phyloP scores from a whole-genome alignment of 2,797 vertebrate species.

The Philypnodon macrostomus region DNA sequence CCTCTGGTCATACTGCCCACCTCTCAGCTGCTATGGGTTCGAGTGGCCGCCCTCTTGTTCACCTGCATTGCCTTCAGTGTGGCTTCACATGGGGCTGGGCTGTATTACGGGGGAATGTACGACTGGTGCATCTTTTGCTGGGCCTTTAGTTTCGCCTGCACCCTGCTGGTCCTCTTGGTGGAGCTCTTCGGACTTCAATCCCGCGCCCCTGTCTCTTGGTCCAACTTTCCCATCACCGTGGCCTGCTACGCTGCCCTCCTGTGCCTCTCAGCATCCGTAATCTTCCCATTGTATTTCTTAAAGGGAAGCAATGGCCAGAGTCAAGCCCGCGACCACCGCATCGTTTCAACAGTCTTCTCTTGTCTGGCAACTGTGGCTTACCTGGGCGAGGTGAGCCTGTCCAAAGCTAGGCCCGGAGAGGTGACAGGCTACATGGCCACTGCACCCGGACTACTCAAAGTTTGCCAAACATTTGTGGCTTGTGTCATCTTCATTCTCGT shows the following conservation, averaged over 20 bases:
- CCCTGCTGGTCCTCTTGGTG: slow-evolving; percentile 81
- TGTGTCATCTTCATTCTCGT: slow-evolving; percentile 86
- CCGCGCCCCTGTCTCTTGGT: slow-evolving; percentile 82
- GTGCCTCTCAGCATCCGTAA: slow-evolving; percentile 84
- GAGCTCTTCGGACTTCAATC: slow-evolving; percentile 78
- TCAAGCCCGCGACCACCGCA: slow-evolving; percentile 44
- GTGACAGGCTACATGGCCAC: slow-evolving; percentile 90
- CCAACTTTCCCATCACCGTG: slow-evolving; percentile 86
- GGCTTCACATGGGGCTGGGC: slow-evolving; percentile 37
- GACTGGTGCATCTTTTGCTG: slow-evolving; percentile 90
- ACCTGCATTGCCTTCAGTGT: slow-evolving; percentile 83
- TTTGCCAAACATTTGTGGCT: slow-evolving; percentile 86
- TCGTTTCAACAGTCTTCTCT: slow-evolving; percentile 82
- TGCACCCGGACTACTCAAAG: slow-evolving; percentile 85
- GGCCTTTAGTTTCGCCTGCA: slow-evolving; percentile 85
- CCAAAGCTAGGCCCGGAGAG: slow-evolving; percentile 83
- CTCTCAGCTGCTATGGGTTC: slow-evolving; percentile 77
- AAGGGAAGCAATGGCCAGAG: rapidly evolving
- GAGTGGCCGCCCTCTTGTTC: slow-evolving; percentile 78
- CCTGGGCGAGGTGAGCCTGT: slow-evolving; percentile 80
- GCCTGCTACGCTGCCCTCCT: slow-evolving; percentile 84
- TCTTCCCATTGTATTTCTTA: slow-evolving; percentile 80
- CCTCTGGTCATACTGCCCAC: slow-evolving; percentile 55
- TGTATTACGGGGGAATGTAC: rapidly evolving
- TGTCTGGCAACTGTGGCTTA: slow-evolving; percentile 83